phyloP scores from a whole-genome alignment of 2,888 invertebrate species.

The Napeogenes inachia region DNA sequence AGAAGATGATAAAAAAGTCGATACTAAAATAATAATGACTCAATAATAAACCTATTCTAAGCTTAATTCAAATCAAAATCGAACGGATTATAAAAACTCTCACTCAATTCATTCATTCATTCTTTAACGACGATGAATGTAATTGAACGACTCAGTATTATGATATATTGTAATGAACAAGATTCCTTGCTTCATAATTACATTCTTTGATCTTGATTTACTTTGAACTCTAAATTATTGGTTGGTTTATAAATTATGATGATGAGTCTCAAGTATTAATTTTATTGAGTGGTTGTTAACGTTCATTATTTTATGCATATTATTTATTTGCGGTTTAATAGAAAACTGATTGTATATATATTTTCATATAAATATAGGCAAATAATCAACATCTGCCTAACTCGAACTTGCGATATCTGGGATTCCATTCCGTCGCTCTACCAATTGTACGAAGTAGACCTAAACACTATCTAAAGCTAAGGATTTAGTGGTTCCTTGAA shows the following conservation, averaged over 20 bases:
- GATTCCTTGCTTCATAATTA: neutral
- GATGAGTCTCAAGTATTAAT: neutral
- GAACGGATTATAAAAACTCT: neutral
- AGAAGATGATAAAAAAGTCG: neutral
- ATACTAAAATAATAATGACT: neutral
- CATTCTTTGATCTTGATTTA: neutral
- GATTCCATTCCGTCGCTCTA: too few relatives aligned
- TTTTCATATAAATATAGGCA: too few relatives aligned
- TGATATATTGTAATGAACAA: neutral
- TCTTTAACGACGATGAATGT: neutral
- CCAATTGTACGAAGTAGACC: too few relatives aligned
- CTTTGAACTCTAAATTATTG: conserved; percentile 1
- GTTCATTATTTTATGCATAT: too few relatives aligned
- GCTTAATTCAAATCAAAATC: neutral
- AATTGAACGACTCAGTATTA: conserved; percentile 3
- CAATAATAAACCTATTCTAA: neutral
- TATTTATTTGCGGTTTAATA: too few relatives aligned
- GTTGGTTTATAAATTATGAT: neutral
- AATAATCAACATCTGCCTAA: too few relatives aligned
- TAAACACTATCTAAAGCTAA: too few relatives aligned
- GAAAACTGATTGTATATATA: too few relatives aligned
- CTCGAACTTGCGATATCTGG: too few relatives aligned
- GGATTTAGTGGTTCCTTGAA: too few relatives aligned
- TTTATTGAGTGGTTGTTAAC: neutral
- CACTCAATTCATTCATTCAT: neutral